These are phyloP conservation scores for Macrophya annulata DNA, from an alignment of 2,888 invertebrate genomes.

Conservation along the genomic window DNA sequence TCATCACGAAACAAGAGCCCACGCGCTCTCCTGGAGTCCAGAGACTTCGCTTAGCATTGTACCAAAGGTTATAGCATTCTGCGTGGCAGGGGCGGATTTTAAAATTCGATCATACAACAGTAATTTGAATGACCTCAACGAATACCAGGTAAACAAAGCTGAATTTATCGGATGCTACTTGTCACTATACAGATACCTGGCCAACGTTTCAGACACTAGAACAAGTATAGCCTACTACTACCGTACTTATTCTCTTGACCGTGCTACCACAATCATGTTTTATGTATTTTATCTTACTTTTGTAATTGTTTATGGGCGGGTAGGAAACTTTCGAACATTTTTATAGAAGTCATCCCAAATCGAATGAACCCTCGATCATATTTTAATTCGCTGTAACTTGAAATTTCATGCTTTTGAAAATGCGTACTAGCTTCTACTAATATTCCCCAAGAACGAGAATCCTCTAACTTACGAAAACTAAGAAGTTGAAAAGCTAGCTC, in stretches of 20 bases:
- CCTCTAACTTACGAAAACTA: no score
- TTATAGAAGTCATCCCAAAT: no score
- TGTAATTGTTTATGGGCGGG: no score
- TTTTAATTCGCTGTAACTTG: no score
- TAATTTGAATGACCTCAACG: conserved; percentile 80
- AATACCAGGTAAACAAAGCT: conserved; percentile 77
- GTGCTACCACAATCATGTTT: background rate
- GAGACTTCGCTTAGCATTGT: conserved; percentile 83
- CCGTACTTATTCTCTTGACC: background rate
- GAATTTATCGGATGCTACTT: conserved; percentile 28
- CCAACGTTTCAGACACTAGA: background rate
- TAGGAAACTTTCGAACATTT: no score
- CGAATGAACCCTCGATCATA: no score
- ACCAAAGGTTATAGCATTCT: conserved; percentile 82
- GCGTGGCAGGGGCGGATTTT: conserved; percentile 82
- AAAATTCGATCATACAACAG: conserved; percentile 82
- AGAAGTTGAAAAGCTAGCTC: no score
- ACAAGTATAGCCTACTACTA: background rate
- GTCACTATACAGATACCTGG: background rate
- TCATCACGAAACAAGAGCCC: conserved; percentile 81
- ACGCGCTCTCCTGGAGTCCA: conserved; percentile 83
- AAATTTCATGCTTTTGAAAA: no score
- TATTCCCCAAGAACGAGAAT: no score
- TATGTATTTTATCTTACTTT: no score
- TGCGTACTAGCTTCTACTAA: no score